Evolutionary conservation across 1,140 invertebrate genomes (phyloP).

Genomic region (Mamestra configurata): DNA sequence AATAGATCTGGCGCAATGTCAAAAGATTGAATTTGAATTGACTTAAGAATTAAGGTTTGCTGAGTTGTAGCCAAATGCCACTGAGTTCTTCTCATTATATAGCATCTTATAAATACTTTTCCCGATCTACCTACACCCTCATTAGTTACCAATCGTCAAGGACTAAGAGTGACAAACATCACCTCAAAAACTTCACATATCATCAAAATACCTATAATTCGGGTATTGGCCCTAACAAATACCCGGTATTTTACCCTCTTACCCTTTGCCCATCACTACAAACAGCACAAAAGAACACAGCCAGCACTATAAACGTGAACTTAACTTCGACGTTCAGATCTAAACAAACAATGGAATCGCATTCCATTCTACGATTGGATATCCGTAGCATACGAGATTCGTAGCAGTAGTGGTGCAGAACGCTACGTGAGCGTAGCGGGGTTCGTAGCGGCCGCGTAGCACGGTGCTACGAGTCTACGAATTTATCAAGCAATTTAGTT

Average conservation of each 20-base stretch:
- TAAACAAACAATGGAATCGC: conserved; percentile 38
- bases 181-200: too few relatives aligned
- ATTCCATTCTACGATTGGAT: conserved; percentile 44
- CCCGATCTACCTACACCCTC: too few relatives aligned
- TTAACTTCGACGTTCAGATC: conserved; percentile 16
- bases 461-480: conserved; percentile 1
- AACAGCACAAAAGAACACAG: background rate
- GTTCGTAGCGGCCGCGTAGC: conserved; percentile 13
- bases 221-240: background rate
- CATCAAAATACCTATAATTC: too few relatives aligned
- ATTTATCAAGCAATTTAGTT: background rate
- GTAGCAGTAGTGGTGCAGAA: conserved; percentile 26
- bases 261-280: background rate
- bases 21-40: too few relatives aligned
- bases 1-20: too few relatives aligned
- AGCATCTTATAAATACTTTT: too few relatives aligned
- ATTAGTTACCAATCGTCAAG: too few relatives aligned
- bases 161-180: too few relatives aligned
- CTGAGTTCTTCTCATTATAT: too few relatives aligned
- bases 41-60: too few relatives aligned
- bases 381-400: conserved; percentile 45
- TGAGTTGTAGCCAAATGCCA: too few relatives aligned
- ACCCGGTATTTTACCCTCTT: background rate
- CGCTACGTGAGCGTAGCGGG: conserved; percentile 29
- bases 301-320: conserved; percentile 11